phyloP scores from a whole-genome alignment of 1,140 invertebrate species.

The Pinna nobilis region DNA sequence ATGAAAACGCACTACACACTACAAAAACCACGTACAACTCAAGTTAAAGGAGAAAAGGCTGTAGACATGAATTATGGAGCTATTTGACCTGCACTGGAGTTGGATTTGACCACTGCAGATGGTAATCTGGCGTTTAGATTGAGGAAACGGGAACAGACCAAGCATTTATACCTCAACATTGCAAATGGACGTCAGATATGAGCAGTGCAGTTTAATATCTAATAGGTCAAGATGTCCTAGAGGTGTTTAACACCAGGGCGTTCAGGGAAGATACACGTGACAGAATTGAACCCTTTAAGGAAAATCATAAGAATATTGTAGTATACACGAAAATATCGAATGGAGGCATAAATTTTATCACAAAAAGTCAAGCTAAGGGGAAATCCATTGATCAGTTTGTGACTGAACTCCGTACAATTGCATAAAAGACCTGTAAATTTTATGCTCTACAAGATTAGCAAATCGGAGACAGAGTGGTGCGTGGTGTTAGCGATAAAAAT shows the following conservation, averaged over 20 bases:
- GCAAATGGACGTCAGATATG: not conserved
- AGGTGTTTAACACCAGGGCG: conserved; percentile 8
- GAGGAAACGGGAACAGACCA: conserved; percentile 20
- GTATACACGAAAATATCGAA: conserved; percentile 5
- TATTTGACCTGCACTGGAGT: not conserved
- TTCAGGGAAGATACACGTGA: not conserved
- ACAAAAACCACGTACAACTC: not conserved
- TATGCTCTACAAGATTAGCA: conserved; percentile 1
- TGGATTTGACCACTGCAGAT: not conserved
- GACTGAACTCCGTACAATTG: conserved; percentile 1
- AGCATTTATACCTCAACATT: not conserved
- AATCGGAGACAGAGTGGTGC: conserved; percentile 1
- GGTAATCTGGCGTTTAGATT: conserved; percentile 13
- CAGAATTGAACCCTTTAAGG: not conserved
- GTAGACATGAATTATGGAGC: not conserved
- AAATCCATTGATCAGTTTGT: conserved; percentile 27
- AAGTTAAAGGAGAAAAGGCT: not conserved
- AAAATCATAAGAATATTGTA: conserved; percentile 21
- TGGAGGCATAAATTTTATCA: conserved; percentile 18
- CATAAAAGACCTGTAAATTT: conserved; percentile 17
- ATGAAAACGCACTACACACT: too few species aligned
- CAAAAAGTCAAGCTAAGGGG: not conserved
- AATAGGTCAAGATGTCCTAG: conserved; percentile 12
- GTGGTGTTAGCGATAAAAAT: not conserved
- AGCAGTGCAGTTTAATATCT: conserved; percentile 8